Evolutionary conservation across 2,797 vertebrate species (phyloP), one percentile per base, ranked within the genome.

Genomic region (Hozukius guyotensis): DNA sequence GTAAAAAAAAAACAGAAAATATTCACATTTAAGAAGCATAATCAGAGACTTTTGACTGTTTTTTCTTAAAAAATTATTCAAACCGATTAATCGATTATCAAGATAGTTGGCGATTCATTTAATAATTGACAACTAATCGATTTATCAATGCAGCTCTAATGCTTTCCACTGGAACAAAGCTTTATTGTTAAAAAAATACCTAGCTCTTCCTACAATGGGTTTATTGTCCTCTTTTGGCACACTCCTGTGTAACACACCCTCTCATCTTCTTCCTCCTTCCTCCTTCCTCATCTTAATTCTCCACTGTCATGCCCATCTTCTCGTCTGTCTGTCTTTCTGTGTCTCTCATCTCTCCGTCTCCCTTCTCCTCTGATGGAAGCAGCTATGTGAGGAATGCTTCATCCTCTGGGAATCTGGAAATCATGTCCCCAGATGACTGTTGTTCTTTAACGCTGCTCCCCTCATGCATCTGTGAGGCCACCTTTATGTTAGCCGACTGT

Each of bases 341-440:
- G 46, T 78, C 87, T 66, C 69, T 87, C 86, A 67, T 66, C 74
- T 46, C 62, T 71, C 79, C 38, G 81, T 83, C 75, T 55, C 55
- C 31, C 71, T 67, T 75, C 81, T 83, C 59, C 77, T 72, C 57
- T 84, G 78, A 61, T 77, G 68, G 81, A 81, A 72, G 73, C 65
- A 91, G 91, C 52, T 91, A 94, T 94, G 90, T 81, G 64, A 72
- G 92, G 93, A 95, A 95, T 93, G 89, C 89, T 78, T 89, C 73
- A 88, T 90, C 42, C 4, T 22, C 14, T 16, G 34, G 80, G 79
- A 87, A 89, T 93, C 84, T 88, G 60, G 63, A 86, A 87, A 81
- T 92, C 85, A 82, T 77, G 86, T 81, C 81, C 83, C 72, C 65
- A 75, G 86, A 87, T 86, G 87, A 87, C 77, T 90, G 92, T 90